Evolutionary conservation across 2,888 invertebrate genomes (phyloP).

Genomic region (Hemaris fuciformis): DNA sequence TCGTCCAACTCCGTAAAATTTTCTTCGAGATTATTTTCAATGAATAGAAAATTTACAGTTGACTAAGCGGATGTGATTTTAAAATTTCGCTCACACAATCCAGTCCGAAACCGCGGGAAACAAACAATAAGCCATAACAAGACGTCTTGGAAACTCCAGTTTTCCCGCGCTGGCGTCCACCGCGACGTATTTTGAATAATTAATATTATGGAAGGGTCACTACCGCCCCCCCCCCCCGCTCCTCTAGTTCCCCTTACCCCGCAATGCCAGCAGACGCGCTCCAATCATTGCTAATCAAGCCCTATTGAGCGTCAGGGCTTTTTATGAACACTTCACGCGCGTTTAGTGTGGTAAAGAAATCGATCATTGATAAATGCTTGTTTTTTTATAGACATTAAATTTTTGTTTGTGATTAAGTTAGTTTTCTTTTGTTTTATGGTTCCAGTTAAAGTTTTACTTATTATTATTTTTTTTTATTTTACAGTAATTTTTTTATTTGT

Average conservation of each 20-base stretch:
- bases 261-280: conserved; percentile 21
- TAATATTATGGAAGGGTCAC: conserved; percentile 70
- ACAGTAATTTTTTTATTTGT: too few relatives aligned
- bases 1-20: neutral
- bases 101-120: neutral
- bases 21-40: neutral
- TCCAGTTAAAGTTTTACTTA: too few relatives aligned
- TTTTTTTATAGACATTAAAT: neutral
- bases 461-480: too few relatives aligned
- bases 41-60: neutral
- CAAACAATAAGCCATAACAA: conserved; percentile 47
- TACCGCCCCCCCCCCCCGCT: conserved; percentile 34
- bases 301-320: conserved; percentile 59
- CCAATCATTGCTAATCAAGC: conserved; percentile 69
- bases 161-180: conserved; percentile 38
- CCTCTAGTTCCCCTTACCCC: conserved; percentile 23
- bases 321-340: conserved; percentile 42
- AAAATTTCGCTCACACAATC: conserved; percentile 14
- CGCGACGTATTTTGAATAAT: conserved; percentile 75
- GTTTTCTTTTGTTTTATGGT: neutral
- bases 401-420: neutral
- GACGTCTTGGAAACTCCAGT: conserved; percentile 40
- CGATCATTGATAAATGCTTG: conserved; percentile 18
- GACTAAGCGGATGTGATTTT: neutral
- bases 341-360: conserved; percentile 23